These are phyloP conservation scores for Eupithecia pulchellata DNA, from an alignment of 2,888 invertebrate species.

Conservation along the genomic window DNA sequence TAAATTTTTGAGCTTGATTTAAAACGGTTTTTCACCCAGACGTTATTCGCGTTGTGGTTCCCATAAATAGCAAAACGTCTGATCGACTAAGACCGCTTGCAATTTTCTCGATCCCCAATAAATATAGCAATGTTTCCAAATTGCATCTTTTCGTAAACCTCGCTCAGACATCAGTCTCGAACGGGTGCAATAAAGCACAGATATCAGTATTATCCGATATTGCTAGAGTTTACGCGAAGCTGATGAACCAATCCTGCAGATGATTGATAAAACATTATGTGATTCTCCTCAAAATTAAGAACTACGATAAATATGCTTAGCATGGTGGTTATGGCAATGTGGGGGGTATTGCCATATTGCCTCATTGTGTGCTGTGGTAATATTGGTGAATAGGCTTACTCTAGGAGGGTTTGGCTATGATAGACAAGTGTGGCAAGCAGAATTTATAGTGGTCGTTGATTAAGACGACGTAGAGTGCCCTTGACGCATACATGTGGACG, in stretches of 20 bases:
- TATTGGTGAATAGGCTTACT: not conserved
- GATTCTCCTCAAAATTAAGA: not conserved
- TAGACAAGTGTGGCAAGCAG: not conserved
- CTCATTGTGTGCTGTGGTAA: too few relatives aligned
- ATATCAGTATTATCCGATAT: constrained; percentile 5
- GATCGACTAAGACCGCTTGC: constrained; percentile 41
- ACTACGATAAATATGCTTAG: not conserved
- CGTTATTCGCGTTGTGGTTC: constrained; percentile 11
- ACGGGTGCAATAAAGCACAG: constrained; percentile 39
- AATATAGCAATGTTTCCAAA: constrained; percentile 52
- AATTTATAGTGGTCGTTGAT: too few relatives aligned
- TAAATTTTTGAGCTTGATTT: not conserved
- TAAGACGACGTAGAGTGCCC: too few relatives aligned
- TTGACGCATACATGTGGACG: not conserved
- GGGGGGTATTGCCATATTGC: too few relatives aligned
- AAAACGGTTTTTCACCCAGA: not conserved
- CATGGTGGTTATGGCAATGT: not conserved
- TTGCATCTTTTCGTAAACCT: constrained; percentile 47
- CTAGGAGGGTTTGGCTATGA: not conserved
- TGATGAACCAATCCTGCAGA: constrained; percentile 5
- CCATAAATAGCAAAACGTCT: constrained; percentile 18
- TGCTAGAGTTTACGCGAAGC: constrained; percentile 5
- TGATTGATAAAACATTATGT: not conserved
- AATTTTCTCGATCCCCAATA: constrained; percentile 49
- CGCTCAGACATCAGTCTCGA: constrained; percentile 39